Evolutionary conservation across 1,140 invertebrate genomes (phyloP), one percentile per base, ranked within the genome.

Genomic region (Phymastichus coffea): DNA sequence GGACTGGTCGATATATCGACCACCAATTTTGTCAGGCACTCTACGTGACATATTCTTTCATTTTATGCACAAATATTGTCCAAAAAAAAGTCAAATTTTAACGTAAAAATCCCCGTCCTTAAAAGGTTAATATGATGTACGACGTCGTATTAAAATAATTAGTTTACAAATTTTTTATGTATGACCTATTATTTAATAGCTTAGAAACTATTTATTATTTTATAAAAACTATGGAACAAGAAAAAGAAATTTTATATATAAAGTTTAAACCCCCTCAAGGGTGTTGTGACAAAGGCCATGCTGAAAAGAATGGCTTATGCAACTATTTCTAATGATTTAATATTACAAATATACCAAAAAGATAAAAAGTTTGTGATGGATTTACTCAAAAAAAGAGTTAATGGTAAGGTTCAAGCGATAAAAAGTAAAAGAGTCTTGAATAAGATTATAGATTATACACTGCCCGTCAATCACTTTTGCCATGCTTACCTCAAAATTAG

Each of bases 101-200:
- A n/a, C n/a, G n/a, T n/a, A n/a, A n/a, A n/a, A n/a, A n/a, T n/a
- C n/a, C n/a, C n/a, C n/a, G n/a, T n/a, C n/a, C n/a, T n/a, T n/a
- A n/a, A n/a, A n/a, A n/a, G n/a, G n/a, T 33, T 35, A 15, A 49
- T 37, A 28, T 28, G 4, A 33, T 49, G 14, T 8, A 2, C n/a
- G 47, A 49, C 19, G 28, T 49, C 8, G 10, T 49, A 17, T 49
- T 37, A 49, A 22, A 49, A 33, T n/a, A 49, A 30, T 53, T 52
- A 53, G 12, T 60, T 47, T 20, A 60, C 46, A 14, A 23, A 4
- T 46, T 38, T 28, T 23, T 46, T 8, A 40, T 19, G 44, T 28
- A 51, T 8, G 4, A 26, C 17, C 19, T 43, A 19, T 22, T 43
- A 43, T 14, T 54, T 10, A 14, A 44, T 1, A 44, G n/a, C 25